Evolutionary conservation across 2,797 vertebrate species (phyloP), one percentile per base, ranked within the genome.

Genomic region (Morelia viridis): DNA sequence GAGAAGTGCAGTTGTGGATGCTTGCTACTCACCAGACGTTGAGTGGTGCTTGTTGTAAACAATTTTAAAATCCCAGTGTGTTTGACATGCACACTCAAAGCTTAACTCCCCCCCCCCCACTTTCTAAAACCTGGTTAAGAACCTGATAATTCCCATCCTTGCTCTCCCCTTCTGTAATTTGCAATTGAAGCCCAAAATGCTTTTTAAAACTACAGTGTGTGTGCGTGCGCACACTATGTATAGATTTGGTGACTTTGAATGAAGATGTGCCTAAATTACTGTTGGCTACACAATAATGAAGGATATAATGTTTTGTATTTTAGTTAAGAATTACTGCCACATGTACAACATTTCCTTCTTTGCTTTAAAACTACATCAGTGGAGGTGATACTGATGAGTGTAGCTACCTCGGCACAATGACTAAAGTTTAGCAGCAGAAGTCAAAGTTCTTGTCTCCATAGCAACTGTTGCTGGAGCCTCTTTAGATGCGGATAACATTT

Each of bases 361-460:
- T 61, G 2, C 71, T 46, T 80, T 35, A 13, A 61, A 64, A 24
- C 80, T n/a, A 12, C 10, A 22, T 50, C 91, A 68, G 0, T 2
- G 83, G 94, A 93, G 94, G 0, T 88, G 95, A 92, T 90, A 91
- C 90, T 90, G 94, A 94, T 89, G 68, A 94, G 46, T 60, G 22
- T 0, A 96, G 95, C 96, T 93, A 58, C 89, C 88, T 50, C 15
- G 13, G 31, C 17, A 31, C 24, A 64, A 94, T 95, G 93, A 94
- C 93, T 87, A 89, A 95, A 91, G 62, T 92, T 94, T 89, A 95
- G 94, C 90, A 90, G 12, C 94, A 87, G 95, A 95, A 96, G 94
- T 96, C 93, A 95, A 96, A 97, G 96, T 97, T 97, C 95, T 2
- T 88, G 96, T 97, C 96, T 94, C 96, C 96, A 97, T 94, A 96